Percentiles rank a stretch among this genome's conserved stretches.
These are phyloP conservation scores for Cheilosia pagana DNA, from an alignment of 2,888 invertebrate species.

Conservation along the genomic window DNA sequence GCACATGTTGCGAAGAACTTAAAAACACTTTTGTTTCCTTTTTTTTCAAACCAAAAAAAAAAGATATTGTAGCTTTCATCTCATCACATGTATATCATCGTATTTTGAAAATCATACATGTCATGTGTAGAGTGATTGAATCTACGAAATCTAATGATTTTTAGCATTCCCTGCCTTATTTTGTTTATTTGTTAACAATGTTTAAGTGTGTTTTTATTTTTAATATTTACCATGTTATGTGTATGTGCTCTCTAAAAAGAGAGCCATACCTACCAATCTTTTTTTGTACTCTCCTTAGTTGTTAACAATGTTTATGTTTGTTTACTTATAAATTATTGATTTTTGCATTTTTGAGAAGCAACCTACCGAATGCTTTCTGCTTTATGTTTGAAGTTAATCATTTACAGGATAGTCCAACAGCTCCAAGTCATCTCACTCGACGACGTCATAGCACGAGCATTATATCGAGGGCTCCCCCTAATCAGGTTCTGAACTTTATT, in stretches of 20 bases:
- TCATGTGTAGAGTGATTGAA: conserved; percentile 31
- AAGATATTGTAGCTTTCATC: conserved; percentile 34
- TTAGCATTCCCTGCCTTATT: conserved; percentile 1
- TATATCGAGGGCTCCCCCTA: conserved; percentile 83
- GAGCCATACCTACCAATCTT: background rate
- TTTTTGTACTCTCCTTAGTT: conserved; percentile 7
- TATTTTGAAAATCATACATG: conserved; percentile 27
- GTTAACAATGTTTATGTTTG: conserved; percentile 42
- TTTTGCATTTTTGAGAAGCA: conserved; percentile 67
- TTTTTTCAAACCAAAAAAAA: conserved; percentile 26
- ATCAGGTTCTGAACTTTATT: conserved; percentile 82
- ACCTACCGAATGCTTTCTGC: conserved; percentile 76
- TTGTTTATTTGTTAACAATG: conserved; percentile 25
- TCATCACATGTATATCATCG: conserved; percentile 46
- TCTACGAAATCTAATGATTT: conserved; percentile 21
- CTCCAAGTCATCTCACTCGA: conserved; percentile 87
- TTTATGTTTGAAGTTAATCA: conserved; percentile 78
- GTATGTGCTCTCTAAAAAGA: background rate
- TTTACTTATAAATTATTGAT: conserved; percentile 34
- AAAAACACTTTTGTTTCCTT: background rate
- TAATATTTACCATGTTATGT: background rate
- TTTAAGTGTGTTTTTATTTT: conserved; percentile 7
- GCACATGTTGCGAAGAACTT: conserved; percentile 25
- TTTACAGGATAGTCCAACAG: conserved; percentile 85
- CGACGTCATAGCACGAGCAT: conserved; percentile 89